Evolutionary conservation across 1,140 invertebrate species (phyloP).

Genomic region (Brachystomella parvula): DNA sequence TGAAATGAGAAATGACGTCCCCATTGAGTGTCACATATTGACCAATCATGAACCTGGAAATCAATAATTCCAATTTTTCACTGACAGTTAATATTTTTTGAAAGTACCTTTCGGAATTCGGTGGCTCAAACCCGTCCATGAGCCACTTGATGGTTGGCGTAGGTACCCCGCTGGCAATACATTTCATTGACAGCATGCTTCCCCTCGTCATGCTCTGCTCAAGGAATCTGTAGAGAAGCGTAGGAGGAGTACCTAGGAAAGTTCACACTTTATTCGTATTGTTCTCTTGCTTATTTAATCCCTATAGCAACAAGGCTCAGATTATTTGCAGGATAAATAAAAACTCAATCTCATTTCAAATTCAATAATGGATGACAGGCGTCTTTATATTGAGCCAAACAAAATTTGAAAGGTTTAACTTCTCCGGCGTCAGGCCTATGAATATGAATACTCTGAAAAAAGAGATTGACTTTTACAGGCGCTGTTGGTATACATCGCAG

Average conservation of each 20-base stretch:
- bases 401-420: no score
- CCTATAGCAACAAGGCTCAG: no score
- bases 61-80: background rate
- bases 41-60: slow-evolving; percentile 57
- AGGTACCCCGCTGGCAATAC: slow-evolving; percentile 66
- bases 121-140: slow-evolving; percentile 66
- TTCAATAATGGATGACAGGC: no score
- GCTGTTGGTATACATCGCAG: no score
- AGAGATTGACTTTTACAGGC: no score
- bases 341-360: no score
- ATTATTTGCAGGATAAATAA: no score
- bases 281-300: background rate
- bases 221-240: slow-evolving; percentile 68
- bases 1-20: slow-evolving; percentile 77
- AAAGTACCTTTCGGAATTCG: slow-evolving; percentile 51
- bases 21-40: slow-evolving; percentile 71
- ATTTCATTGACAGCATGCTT: slow-evolving; percentile 70
- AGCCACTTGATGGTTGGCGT: slow-evolving; percentile 73
- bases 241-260: slow-evolving; percentile 64
- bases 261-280: background rate
- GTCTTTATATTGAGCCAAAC: no score
- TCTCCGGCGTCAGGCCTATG: no score
- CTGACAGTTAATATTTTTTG: background rate
- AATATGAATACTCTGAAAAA: no score
- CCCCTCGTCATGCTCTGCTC: slow-evolving; percentile 68